A percentile compares a stretch with the other conserved stretches of the same genome.
Conservation (phyloP, 2,797 vertebrate species). For the Gymnoscopelus braueri region DNA sequence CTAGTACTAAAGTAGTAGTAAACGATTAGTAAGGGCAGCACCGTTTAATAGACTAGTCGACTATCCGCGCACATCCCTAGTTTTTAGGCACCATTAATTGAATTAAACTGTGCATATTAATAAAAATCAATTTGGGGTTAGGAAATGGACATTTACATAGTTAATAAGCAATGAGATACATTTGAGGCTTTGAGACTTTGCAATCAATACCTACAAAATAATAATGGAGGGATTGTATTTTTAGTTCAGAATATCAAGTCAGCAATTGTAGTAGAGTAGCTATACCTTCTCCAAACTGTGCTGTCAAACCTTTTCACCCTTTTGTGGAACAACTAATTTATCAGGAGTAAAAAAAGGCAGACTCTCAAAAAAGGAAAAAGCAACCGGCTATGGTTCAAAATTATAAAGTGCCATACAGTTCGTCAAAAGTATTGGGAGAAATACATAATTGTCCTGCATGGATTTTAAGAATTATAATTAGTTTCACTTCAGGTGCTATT, state of each 20-base stretch:
- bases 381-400: neutral
- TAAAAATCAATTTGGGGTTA: neutral
- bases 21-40: too few relatives aligned
- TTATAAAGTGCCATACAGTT: constrained; percentile 45
- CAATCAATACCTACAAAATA: constrained; percentile 13
- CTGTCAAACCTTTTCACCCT: constrained; percentile 63
- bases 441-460: neutral
- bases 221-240: neutral
- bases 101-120: neutral
- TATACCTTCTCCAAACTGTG: constrained; percentile 74
- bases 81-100: too few relatives aligned
- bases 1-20: too few relatives aligned
- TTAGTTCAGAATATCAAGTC: constrained; percentile 54
- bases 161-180: neutral
- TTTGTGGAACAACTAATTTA: constrained; percentile 38
- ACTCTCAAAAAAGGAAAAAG: constrained; percentile 20
- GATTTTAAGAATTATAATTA: constrained; percentile 1
- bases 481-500: too few relatives aligned
- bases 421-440: neutral
- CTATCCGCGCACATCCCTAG: too few relatives aligned
- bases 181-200: neutral
- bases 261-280: constrained; percentile 44
- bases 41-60: too few relatives aligned
- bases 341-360: constrained; percentile 25
- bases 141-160: neutral